Percentiles rank a stretch among this genome's conserved stretches.
Conservation (phyloP, 1,140 invertebrate species). For the Thaumatotibia leucotreta region DNA sequence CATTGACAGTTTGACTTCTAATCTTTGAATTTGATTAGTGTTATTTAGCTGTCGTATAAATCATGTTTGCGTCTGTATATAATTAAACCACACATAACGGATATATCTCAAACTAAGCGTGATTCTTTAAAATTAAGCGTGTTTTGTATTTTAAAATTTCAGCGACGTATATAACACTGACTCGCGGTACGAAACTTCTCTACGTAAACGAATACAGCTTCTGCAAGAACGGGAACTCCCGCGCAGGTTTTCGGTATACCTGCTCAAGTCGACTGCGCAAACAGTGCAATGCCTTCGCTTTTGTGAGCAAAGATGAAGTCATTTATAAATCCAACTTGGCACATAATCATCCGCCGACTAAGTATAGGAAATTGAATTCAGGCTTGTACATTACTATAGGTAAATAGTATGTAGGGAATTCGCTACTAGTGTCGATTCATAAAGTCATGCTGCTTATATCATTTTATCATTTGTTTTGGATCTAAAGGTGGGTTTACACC, state of each 20-base stretch:
- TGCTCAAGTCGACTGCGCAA: conserved; percentile 23
- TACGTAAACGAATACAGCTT: conserved; percentile 23
- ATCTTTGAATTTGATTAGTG: no score
- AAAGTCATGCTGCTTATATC: no score
- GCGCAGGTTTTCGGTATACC: conserved; percentile 17
- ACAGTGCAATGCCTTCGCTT: conserved; percentile 28
- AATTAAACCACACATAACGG: no score
- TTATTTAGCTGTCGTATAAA: no score
- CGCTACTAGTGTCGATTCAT: neutral
- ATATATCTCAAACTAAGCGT: no score
- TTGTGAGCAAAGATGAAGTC: conserved; percentile 15
- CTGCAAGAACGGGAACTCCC: conserved; percentile 18
- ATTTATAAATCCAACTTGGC: conserved; percentile 3
- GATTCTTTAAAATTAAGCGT: no score
- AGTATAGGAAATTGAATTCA: neutral
- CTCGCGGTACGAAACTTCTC: conserved; percentile 14
- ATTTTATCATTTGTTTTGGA: no score
- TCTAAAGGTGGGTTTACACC: no score
- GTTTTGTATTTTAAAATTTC: neutral
- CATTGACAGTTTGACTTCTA: no score
- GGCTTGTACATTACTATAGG: conserved; percentile 18
- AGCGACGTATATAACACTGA: conserved; percentile 22
- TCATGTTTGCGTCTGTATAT: no score
- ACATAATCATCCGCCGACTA: conserved; percentile 23
- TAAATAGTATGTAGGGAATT: neutral